These are phyloP conservation scores for Aporrectodea caliginosa DNA, from an alignment of 1,140 invertebrate species.

Conservation along the genomic window DNA sequence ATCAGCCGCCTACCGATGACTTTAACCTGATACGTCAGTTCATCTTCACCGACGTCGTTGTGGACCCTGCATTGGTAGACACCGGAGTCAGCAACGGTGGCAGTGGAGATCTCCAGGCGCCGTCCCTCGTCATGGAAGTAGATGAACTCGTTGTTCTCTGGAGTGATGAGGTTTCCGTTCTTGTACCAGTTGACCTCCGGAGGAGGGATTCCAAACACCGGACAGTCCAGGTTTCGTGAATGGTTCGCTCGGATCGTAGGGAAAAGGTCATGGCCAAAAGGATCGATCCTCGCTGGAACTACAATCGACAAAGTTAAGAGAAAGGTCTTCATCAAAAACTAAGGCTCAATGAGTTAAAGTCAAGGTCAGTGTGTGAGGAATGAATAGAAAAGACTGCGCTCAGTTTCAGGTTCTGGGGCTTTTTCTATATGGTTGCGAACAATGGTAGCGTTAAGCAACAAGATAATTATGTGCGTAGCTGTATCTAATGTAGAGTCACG, in stretches of 20 bases:
- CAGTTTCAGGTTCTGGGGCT: too few relatives aligned
- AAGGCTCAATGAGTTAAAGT: too few relatives aligned
- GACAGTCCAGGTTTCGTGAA: slow-evolving; percentile 55
- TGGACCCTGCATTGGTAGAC: slow-evolving; percentile 32
- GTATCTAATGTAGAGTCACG: too few relatives aligned
- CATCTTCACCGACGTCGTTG: slow-evolving; percentile 32
- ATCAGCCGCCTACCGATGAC: slow-evolving; percentile 28
- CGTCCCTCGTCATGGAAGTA: slow-evolving; percentile 12
- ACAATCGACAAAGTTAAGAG: not conserved
- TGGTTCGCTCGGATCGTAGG: slow-evolving; percentile 53
- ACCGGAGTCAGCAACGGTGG: slow-evolving; percentile 26
- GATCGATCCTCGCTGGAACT: slow-evolving; percentile 48
- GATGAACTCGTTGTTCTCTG: slow-evolving; percentile 32
- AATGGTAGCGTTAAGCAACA: too few relatives aligned
- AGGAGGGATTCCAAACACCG: slow-evolving; percentile 55
- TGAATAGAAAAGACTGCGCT: too few relatives aligned
- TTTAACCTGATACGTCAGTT: slow-evolving; percentile 30
- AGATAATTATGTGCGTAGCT: too few relatives aligned
- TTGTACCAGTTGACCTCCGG: slow-evolving; percentile 57
- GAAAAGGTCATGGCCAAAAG: slow-evolving; percentile 38
- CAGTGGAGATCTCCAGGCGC: not conserved
- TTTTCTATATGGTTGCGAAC: too few relatives aligned
- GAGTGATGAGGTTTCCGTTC: slow-evolving; percentile 39
- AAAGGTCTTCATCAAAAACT: too few relatives aligned
- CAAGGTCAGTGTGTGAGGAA: too few relatives aligned